Percentiles rank a stretch among this genome's conserved stretches.
These are phyloP conservation scores for Arnoldichthys spilopterus DNA, from an alignment of 2,797 vertebrate species.

Conservation along the genomic window DNA sequence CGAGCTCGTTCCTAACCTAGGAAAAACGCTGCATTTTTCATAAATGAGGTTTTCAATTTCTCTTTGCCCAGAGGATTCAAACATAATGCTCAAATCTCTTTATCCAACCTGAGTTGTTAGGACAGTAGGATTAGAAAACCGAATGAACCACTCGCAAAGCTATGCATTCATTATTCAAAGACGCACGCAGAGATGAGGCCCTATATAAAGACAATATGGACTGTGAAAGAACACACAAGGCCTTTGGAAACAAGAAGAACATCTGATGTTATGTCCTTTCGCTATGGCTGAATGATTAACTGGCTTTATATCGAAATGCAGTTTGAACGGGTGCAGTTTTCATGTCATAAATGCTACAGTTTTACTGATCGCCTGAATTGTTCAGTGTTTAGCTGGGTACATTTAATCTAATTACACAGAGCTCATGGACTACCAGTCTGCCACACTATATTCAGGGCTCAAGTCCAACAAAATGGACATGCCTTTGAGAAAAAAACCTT, in stretches of 20 bases:
- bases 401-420: no score
- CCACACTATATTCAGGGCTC: no score
- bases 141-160: neutral
- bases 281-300: no score
- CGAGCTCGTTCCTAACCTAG: neutral
- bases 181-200: neutral
- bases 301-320: no score
- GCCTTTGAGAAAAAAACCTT: no score
- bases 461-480: no score
- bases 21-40: conserved; percentile 25
- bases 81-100: conserved; percentile 37
- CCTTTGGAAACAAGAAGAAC: neutral
- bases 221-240: neutral
- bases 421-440: no score
- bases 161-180: neutral
- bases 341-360: no score
- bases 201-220: neutral
- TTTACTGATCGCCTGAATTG: no score
- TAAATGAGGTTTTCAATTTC: conserved; percentile 38
- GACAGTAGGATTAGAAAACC: conserved; percentile 26
- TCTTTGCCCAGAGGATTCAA: conserved; percentile 20
- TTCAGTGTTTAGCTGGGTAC: no score
- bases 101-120: conserved; percentile 10
- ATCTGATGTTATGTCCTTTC: neutral
- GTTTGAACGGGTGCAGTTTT: no score